Evolutionary conservation across 1,140 invertebrate species (phyloP), one percentile per base, ranked within the genome.

Genomic region (Drosophila pectinifera): DNA sequence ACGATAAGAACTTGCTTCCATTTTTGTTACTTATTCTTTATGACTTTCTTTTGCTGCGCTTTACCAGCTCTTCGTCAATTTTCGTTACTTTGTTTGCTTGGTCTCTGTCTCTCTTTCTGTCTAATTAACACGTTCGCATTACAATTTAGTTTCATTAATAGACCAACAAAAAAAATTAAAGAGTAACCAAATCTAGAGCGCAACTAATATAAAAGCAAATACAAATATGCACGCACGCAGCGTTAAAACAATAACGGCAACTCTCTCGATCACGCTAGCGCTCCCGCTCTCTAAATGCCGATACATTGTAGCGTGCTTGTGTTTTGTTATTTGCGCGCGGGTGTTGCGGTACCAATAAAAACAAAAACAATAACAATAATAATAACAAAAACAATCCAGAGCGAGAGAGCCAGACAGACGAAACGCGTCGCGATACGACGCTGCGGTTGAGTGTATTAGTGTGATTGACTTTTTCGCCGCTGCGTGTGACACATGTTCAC

Each of bases 141-240:
- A 76, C 80, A 84, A 69, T 84, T 84, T 51, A 67, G 78, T 83
- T 84, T 84, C 80, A 84, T 84, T 85, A 85, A 84, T 80, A 80
- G 72, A 63, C 39, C 41, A 46, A 41, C 49, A 53, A 55, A 68
- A 55, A 26, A 68, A 55, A 53, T 39, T 41, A 55, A 77, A 78
- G 36, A 63, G 55, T 63, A 16, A 41, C 36, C 36, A 63, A 63
- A 59, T 78, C 53, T 82, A 82, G 79, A 81, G 76, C 80, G 64
- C 39, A 39, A 56, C 53, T 20, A 38, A 53, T 53, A 53, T 34
- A 18, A 18, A 34, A n/a, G 28, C 13, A 45, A 46, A 26, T 11
- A 45, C 18, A 68, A 31, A 53, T 31, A 28, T 13, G 16, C 59
- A 78, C 73, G 54, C 80, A 70, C 57, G 41, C 39, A 78, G 51